Evolutionary conservation across 2,888 invertebrate genomes (phyloP).

Genomic region (Phlogophora meticulosa): DNA sequence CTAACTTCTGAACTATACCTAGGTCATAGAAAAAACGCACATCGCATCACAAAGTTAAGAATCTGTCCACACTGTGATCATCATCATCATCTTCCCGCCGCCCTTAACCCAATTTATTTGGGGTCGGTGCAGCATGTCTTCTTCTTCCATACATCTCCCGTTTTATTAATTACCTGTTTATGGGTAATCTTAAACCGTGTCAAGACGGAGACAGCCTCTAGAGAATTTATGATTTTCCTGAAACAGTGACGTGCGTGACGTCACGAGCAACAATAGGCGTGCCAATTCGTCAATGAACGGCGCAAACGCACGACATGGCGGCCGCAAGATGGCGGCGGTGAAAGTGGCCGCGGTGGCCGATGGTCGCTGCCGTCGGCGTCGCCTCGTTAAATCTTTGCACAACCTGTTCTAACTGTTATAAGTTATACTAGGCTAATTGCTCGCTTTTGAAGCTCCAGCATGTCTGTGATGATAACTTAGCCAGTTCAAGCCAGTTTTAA

Average conservation of each 20-base stretch:
- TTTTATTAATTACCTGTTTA: conserved; percentile 5
- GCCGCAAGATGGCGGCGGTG: conserved; percentile 88
- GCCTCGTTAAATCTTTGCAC: conserved; percentile 73
- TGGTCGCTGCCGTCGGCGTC: conserved; percentile 66
- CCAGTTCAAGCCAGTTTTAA: conserved; percentile 12
- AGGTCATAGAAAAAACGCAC: too few relatives aligned
- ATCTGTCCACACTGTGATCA: too few relatives aligned
- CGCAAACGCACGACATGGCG: conserved; percentile 78
- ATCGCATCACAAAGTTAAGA: too few relatives aligned
- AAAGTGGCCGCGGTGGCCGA: conserved; percentile 84
- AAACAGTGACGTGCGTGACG: conserved; percentile 73
- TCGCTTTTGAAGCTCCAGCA: conserved; percentile 60
- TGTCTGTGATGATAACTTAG: conserved; percentile 25
- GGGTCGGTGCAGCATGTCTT: too few relatives aligned
- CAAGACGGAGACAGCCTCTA: conserved; percentile 35
- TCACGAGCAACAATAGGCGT: conserved; percentile 78
- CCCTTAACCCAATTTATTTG: too few relatives aligned
- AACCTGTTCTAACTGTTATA: conserved; percentile 74
- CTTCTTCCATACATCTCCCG: too few relatives aligned
- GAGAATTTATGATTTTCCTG: conserved; percentile 42
- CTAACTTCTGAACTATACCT: too few relatives aligned
- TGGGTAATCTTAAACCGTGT: conserved; percentile 17
- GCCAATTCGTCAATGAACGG: conserved; percentile 81
- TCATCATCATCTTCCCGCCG: too few relatives aligned
- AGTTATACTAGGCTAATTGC: conserved; percentile 67